These are phyloP conservation scores for Pecten maximus DNA, from an alignment of 2,888 invertebrate genomes.

Conservation along the genomic window DNA sequence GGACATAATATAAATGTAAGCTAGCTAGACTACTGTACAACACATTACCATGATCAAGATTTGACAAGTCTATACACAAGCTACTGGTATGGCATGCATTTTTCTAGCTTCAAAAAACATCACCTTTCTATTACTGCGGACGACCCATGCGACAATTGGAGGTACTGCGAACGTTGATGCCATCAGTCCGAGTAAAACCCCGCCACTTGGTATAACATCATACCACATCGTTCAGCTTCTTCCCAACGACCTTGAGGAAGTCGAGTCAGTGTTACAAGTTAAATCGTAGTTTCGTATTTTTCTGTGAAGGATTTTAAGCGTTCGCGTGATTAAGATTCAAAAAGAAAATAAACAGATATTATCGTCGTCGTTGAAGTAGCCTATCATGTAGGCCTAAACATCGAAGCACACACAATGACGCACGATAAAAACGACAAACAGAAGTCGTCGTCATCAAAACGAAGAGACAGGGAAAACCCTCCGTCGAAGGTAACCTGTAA, in stretches of 20 bases:
- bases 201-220: not conserved
- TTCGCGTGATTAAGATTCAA: not conserved
- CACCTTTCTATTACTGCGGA: not conserved
- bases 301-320: not conserved
- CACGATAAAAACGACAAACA: constrained; percentile 7
- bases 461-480: not conserved
- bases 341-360: not conserved
- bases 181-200: not conserved
- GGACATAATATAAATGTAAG: too few species aligned
- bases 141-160: not conserved
- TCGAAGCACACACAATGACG: not conserved
- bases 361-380: not conserved
- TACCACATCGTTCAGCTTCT: not conserved
- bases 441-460: not conserved
- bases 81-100: too few species aligned
- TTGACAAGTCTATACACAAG: too few species aligned
- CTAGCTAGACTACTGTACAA: too few species aligned
- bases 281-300: not conserved
- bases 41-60: too few species aligned
- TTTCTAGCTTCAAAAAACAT: too few species aligned
- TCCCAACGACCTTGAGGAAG: not conserved
- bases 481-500: constrained; percentile 14
- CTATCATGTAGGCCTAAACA: not conserved
- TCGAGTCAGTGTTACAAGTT: not conserved
- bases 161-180: not conserved